phyloP scores from a whole-genome alignment of 2,888 invertebrate species.

The Acanthosepion lycidas region DNA sequence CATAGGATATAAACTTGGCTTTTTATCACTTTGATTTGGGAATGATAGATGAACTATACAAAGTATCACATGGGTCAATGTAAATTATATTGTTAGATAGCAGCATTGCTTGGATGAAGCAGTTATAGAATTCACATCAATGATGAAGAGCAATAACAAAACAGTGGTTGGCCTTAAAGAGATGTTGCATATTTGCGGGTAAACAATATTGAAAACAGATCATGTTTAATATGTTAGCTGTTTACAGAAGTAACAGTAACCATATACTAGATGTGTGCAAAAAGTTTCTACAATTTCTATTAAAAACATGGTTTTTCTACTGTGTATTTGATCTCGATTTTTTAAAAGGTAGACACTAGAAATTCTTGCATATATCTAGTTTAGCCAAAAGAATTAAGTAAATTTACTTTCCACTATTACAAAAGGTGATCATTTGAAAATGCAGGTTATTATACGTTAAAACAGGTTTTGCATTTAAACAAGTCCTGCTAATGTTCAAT shows the following conservation, averaged over 20 bases:
- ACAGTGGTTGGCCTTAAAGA: not conserved
- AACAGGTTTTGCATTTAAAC: not conserved
- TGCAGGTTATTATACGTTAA: not conserved
- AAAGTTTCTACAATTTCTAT: too few species aligned
- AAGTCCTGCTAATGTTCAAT: not conserved
- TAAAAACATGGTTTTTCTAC: too few species aligned
- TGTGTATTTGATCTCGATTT: too few species aligned
- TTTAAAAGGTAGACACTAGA: not conserved
- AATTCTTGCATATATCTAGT: not conserved
- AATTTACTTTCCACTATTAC: not conserved
- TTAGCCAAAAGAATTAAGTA: not conserved
- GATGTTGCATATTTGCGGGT: not conserved
- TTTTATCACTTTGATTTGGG: not conserved
- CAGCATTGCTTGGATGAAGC: not conserved
- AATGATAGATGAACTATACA: not conserved
- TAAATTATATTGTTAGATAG: too few species aligned
- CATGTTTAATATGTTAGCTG: too few species aligned
- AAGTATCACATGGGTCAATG: not conserved
- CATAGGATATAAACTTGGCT: not conserved
- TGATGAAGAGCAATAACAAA: not conserved
- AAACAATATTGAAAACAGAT: not conserved
- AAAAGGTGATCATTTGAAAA: not conserved
- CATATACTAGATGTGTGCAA: too few species aligned
- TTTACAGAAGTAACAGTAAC: too few species aligned
- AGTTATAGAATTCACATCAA: not conserved